These are phyloP conservation scores for Genyomyrus donnyi DNA, from an alignment of 2,113 vertebrate genomes.

Conservation along the genomic window DNA sequence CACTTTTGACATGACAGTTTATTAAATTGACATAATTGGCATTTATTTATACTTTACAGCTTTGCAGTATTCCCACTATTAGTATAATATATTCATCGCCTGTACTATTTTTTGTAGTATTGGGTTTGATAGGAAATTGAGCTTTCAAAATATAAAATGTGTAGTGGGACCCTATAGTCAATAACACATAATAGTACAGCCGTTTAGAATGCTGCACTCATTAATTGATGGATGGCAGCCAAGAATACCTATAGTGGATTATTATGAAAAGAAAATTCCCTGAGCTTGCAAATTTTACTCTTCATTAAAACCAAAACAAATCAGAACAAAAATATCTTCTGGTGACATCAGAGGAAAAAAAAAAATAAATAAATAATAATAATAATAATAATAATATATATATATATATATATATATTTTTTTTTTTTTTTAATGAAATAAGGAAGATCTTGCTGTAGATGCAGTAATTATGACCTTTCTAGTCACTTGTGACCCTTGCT, in stretches of 20 bases:
- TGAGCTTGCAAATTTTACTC: background rate
- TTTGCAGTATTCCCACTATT: background rate
- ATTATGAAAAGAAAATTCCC: background rate
- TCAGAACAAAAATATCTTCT: background rate
- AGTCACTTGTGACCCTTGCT: background rate
- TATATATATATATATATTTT: too few relatives aligned
- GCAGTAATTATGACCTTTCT: background rate
- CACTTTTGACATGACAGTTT: background rate
- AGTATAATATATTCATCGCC: background rate
- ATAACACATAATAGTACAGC: background rate
- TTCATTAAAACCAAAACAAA: background rate
- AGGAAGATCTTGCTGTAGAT: background rate
- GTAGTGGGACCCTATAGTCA: background rate
- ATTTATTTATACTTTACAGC: background rate
- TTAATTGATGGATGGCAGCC: background rate
- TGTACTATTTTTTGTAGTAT: background rate
- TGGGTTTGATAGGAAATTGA: background rate
- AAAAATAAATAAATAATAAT: background rate
- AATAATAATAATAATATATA: too few relatives aligned
- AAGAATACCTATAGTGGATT: background rate
- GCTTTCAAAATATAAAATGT: background rate
- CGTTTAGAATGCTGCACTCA: background rate
- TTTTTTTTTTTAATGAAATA: background rate
- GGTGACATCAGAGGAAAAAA: background rate
- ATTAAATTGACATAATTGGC: background rate